Evolutionary conservation across 1,140 invertebrate genomes (phyloP), one percentile per base, ranked within the genome.

Genomic region (Atta cephalotes): DNA sequence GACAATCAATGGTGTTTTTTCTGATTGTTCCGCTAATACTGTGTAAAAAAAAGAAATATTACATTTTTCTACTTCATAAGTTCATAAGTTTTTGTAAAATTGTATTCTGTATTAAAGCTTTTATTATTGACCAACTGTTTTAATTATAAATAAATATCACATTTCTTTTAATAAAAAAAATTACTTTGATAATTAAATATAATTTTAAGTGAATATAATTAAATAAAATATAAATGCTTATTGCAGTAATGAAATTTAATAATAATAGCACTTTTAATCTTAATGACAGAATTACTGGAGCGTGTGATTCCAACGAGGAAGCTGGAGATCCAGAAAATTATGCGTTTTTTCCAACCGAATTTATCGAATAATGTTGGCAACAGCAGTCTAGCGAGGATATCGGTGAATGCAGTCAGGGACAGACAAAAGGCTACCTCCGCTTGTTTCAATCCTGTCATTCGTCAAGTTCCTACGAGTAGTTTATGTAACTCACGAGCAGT

Each of bases 361-460:
- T 96, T 96, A 92, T 97, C 97, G 89, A 97, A 97, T 68, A 98
- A 96, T 5, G 97, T 97, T 4, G 97, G 97, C 84, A 98, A 91
- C 18, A 97, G 95, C 77, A 97, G 94, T 71, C 97, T 95, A 1
- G 97, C 97, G 18, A 97, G 93, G 72, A 97, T 97, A 91, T 97
- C 97, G 28, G 97, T 97, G 31, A 97, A 96, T 16, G 97, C 97
- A 25, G 97, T 97, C 81, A 97, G 96, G 1, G 97, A 97, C 21
- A 97, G 95, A 91, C 97, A 97, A 85, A 96, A 96, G 35, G 97
- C 97, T 9, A 97, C 96, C 84, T 97, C 97, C 7, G 95, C 94
- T 93, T 96, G 97, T 68, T 95, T 95, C 92, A 94, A 88, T 82
- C 93, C 93, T 93, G 39, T 80, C 58, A 78, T 90, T 79, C 58